phyloP scores from a whole-genome alignment of 1,140 invertebrate species.

The Drepana arcuata region DNA sequence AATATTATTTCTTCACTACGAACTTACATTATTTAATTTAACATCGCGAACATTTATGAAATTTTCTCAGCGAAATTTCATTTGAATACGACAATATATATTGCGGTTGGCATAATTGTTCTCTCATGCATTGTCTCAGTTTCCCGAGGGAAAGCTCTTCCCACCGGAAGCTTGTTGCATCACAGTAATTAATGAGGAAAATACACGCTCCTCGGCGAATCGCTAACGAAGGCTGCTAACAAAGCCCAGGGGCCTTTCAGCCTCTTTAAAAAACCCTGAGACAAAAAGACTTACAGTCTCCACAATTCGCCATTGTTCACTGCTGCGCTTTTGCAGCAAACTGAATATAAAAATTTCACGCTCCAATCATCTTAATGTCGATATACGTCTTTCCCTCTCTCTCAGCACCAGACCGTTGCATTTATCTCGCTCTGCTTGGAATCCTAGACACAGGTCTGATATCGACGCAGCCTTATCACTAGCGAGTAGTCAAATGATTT shows the following conservation, averaged over 20 bases:
- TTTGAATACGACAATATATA: no score
- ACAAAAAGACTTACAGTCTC: conserved; percentile 26
- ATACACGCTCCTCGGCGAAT: no score
- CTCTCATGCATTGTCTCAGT: no score
- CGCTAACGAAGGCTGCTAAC: conserved; percentile 10
- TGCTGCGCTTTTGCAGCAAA: conserved; percentile 45
- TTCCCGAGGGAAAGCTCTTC: conserved; percentile 12
- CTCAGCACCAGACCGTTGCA: conserved; percentile 4
- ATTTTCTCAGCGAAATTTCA: no score
- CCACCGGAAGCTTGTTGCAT: no score
- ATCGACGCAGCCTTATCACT: conserved; percentile 67
- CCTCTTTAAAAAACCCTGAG: conserved; percentile 16
- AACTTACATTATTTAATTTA: not conserved
- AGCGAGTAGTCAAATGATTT: conserved; percentile 17
- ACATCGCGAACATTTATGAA: not conserved
- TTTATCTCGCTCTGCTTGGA: conserved; percentile 32
- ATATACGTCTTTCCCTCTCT: conserved; percentile 24
- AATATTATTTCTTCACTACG: not conserved
- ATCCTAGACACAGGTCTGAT: conserved; percentile 63
- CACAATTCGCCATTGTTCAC: conserved; percentile 39
- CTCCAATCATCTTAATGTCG: conserved; percentile 55
- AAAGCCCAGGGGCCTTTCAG: conserved; percentile 12
- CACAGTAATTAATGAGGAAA: no score
- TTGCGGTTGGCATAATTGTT: no score
- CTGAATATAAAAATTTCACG: conserved; percentile 60